Percentiles rank a stretch among this genome's conserved stretches.
Evolutionary conservation across 1,140 invertebrate genomes (phyloP).

Genomic region (Copidosoma floridanum): DNA sequence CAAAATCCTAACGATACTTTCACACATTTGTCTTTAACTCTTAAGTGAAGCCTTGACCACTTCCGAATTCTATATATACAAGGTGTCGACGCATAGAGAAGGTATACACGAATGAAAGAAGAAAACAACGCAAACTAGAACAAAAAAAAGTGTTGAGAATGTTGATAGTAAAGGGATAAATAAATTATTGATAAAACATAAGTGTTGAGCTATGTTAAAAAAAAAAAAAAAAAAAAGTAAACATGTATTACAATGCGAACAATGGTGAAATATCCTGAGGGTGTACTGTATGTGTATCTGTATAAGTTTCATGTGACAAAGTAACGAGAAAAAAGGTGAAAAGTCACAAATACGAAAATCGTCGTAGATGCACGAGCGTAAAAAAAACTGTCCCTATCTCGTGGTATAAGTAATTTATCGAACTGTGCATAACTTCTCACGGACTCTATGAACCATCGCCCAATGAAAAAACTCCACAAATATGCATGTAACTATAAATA

Average conservation of each 20-base stretch:
- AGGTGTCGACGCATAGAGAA: constrained; percentile 21
- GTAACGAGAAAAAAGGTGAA: constrained; percentile 2
- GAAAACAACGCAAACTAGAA: constrained; percentile 31
- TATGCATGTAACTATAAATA: too few species aligned
- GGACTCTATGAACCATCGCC: too few species aligned
- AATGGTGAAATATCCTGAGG: constrained; percentile 27
- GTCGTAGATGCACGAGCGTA: constrained; percentile 2
- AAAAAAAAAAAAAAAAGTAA: too few species aligned
- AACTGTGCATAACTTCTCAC: neutral
- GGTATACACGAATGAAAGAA: constrained; percentile 29
- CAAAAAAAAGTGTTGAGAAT: neutral
- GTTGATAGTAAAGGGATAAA: neutral
- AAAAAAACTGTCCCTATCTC: too few species aligned
- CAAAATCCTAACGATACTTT: too few species aligned
- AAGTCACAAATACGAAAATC: neutral
- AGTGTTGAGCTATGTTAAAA: constrained; percentile 9
- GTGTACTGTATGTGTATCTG: constrained; percentile 28
- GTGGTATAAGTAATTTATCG: constrained; percentile 6
- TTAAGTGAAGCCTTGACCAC: constrained; percentile 26
- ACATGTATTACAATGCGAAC: too few species aligned
- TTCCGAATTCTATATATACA: constrained; percentile 18
- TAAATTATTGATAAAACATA: neutral
- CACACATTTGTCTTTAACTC: constrained; percentile 14
- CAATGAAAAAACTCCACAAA: too few species aligned
- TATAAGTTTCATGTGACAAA: constrained; percentile 18